These are phyloP conservation scores for Chaetops frenatus DNA, from an alignment of 2,113 vertebrate species.

Conservation along the genomic window DNA sequence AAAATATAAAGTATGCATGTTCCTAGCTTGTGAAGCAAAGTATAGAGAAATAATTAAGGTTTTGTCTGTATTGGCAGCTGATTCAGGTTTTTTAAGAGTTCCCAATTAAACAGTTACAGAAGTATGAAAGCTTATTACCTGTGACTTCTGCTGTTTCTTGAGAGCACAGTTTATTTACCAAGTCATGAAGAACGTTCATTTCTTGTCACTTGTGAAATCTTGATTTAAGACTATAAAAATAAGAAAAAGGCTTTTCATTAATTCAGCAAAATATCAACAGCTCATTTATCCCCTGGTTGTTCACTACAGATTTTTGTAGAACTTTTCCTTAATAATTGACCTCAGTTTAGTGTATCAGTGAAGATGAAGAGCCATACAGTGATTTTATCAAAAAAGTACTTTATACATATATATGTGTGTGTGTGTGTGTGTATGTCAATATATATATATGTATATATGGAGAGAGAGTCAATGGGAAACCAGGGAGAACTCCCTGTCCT, in stretches of 20 bases:
- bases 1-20: constrained; percentile 29
- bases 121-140: not conserved
- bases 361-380: not conserved
- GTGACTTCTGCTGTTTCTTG: not conserved
- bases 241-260: not conserved
- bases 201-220: not conserved
- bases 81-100: constrained; percentile 26
- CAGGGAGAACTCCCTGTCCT: not conserved
- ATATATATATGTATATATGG: not conserved
- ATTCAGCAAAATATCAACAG: not conserved
- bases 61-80: constrained; percentile 4
- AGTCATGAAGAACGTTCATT: not conserved
- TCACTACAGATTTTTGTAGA: not conserved
- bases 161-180: not conserved
- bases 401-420: not conserved
- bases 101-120: constrained; percentile 16
- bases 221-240: not conserved
- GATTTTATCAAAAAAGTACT: not conserved
- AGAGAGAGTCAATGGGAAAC: not conserved
- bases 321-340: not conserved
- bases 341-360: not conserved
- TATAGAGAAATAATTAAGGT: constrained; percentile 45
- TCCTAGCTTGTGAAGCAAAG: constrained; percentile 51
- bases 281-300: not conserved
- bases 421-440: not conserved